Base-by-base conservation (phyloP, 2,888 invertebrate species). In the Pandemis cinnamomeana region DNA sequence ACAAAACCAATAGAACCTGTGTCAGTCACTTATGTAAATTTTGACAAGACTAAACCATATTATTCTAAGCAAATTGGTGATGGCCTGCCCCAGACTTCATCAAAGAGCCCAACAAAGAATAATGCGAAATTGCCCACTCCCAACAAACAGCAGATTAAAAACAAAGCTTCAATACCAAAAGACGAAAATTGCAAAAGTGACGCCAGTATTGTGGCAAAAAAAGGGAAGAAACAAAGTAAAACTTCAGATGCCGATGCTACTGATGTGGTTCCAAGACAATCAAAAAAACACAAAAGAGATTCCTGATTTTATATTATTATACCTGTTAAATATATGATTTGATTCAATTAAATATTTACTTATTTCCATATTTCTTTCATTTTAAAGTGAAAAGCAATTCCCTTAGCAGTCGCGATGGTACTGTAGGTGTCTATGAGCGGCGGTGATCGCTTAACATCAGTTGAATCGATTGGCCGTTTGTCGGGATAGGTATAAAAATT, bases 1-100 rank as follows among this genome's bases (percentile, higher is more conserved):
- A 74, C 79, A 61, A 86, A 82, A 77, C 75, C 80, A 66, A 77
- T 78, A 51, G 86, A 87, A 76, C 75, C 84, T 44, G 81, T 89
- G 0, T 84, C 85, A 83, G 89, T 92, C 7, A 83, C 89, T 3
- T 90, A 93, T 85, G 88, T 93, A 20, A 87, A 92, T 77, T 92
- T 93, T 82, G 91, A 93, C 72, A 93, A 92, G 83, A 92, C 91
- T 41, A 93, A 90, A 78, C 91, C 92, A 58, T 81, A 83, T 69
- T 76, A 78, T 66, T 85, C 84, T 69, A 90, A 87, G 78, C 86
- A 85, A 79, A 84, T 82, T 76, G 87, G 84, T 44, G 88, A 89
- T 82, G 86, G 84, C 62, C 74, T 81, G 68, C 79, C 83, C 71
- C 79, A 82, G 66, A 71, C 80, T 71, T 77, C 84, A 60, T 78